Percentiles rank a stretch among this genome's conserved stretches.
Conservation (phyloP, 2,113 vertebrate species). For the Herpetotheres cachinnans region DNA sequence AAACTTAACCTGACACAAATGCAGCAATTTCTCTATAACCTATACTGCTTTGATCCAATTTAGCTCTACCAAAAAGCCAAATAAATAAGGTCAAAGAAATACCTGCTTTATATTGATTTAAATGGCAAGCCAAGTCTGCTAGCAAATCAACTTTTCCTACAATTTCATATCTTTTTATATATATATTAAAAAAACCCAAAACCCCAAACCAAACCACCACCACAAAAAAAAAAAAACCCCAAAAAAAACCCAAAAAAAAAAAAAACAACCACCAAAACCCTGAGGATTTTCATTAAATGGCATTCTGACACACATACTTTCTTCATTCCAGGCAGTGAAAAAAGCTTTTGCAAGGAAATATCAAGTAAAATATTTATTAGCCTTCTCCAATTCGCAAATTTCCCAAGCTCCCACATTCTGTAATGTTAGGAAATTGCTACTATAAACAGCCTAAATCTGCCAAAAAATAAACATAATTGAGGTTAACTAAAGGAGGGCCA, state of each 20-base stretch:
- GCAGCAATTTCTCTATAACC: background rate
- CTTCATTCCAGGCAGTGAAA: background rate
- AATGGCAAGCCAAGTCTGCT: background rate
- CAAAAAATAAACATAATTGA: background rate
- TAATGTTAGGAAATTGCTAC: slow-evolving; percentile 17
- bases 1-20: background rate
- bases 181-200: background rate
- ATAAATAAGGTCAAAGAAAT: background rate
- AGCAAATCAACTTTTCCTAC: background rate
- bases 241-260: background rate
- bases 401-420: background rate
- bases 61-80: background rate
- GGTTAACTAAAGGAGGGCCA: background rate
- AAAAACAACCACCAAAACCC: background rate
- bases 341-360: background rate
- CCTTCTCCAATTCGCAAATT: background rate
- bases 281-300: background rate
- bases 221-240: background rate
- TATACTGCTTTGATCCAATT: background rate
- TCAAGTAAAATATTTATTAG: slow-evolving; percentile 23
- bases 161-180: background rate
- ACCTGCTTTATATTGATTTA: background rate
- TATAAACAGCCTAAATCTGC: background rate
- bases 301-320: background rate
- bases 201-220: background rate